Evolutionary conservation across 2,797 vertebrate genomes (phyloP).

Genomic region (Lagodon rhomboides): DNA sequence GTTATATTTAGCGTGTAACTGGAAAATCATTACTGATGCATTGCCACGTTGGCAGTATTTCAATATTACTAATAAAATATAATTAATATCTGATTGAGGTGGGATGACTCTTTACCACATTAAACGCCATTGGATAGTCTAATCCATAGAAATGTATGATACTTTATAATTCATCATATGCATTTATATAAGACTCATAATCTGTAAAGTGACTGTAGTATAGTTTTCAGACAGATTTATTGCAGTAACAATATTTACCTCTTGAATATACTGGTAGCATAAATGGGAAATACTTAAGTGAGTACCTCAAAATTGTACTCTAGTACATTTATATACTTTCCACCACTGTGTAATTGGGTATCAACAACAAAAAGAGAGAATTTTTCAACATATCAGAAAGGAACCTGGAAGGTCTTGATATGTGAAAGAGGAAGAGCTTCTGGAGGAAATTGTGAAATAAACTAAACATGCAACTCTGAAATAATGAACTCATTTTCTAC

Average conservation of each 20-base stretch:
- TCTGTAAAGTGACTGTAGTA: background rate
- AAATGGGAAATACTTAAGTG: background rate
- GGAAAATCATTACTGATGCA: background rate
- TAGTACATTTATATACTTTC: background rate
- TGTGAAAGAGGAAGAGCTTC: conserved; percentile 23
- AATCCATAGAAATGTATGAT: background rate
- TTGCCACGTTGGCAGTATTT: no score
- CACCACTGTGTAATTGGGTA: background rate
- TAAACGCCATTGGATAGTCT: background rate
- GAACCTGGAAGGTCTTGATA: background rate
- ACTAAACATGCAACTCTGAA: conserved; percentile 5
- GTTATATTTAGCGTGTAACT: background rate
- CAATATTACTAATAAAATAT: no score
- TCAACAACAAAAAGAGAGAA: background rate
- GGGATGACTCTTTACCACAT: background rate
- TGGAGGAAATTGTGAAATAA: background rate
- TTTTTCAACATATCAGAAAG: background rate
- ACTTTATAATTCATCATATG: background rate
- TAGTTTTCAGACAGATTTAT: no score
- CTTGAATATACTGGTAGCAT: background rate
- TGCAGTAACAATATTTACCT: background rate
- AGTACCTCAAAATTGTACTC: background rate
- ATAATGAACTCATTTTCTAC: background rate
- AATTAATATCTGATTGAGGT: no score
- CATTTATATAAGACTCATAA: background rate